Base-by-base conservation (phyloP, 2,113 vertebrate species). In the Labeo catla region DNA sequence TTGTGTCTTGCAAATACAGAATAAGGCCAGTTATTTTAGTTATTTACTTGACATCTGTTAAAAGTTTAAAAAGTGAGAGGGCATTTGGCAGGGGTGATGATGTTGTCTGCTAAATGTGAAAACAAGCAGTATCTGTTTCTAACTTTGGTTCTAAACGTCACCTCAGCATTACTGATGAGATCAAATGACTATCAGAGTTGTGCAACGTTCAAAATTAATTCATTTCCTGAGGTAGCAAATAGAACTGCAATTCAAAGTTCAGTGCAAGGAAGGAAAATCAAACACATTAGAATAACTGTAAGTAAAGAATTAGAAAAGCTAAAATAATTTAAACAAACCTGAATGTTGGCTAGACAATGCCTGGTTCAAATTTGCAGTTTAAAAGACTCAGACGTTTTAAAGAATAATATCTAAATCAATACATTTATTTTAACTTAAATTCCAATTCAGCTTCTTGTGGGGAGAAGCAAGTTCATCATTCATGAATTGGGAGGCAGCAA, bases 1-100 rank as follows among this genome's bases (percentile, higher is more conserved):
- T 87, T 89, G 83, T 88, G 50, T 87, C 89, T 87, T 90, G 82
- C 87, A 88, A 89, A 91, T 89, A 89, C 63, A 66, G 11, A 21
- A 76, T 72, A 63, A 65, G 86, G 87, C 89, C 89, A 90, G 88
- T 87, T 89, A 88, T 83, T 88, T 70, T 52, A 3, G 86, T 70
- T n/a, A n/a, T n/a, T n/a, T n/a, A 50, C 47, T 86, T 54, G 85
- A 65, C 88, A 86, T 87, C 70, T 86, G 81, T 77, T 68, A 16
- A 84, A 63, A 83, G 52, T 19, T 77, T 54, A 77, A 76, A 39
- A 52, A 68, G 28, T 16, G 47, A 63, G 23, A 36, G 34, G 15
- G 21, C 11, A 76, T 13, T 13, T 74, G 72, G 11, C 72, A 74
- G 59, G n/a, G 79, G 39, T 49, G 59, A 28, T 34, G 57, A 23